phyloP scores from a whole-genome alignment of 2,888 invertebrate genomes.

The Phortica okadai region DNA sequence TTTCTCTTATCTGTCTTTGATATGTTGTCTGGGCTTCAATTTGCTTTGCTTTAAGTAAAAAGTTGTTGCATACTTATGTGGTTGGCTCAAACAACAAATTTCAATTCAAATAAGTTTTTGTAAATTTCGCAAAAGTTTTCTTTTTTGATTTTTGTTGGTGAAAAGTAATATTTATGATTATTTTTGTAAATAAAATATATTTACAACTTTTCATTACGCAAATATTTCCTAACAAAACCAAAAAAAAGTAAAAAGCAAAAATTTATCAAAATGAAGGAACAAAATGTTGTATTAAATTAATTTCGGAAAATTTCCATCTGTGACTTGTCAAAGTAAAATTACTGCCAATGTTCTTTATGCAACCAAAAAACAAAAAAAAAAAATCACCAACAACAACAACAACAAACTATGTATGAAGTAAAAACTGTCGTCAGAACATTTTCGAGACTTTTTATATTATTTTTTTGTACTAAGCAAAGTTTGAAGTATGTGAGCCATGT shows the following conservation, averaged over 20 bases:
- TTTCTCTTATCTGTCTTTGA: neutral
- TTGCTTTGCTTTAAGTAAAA: neutral
- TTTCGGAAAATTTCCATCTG: slow-evolving; percentile 63
- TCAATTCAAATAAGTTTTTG: neutral
- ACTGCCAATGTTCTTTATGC: neutral
- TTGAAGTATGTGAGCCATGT: neutral
- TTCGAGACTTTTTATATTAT: slow-evolving; percentile 14
- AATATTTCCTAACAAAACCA: neutral
- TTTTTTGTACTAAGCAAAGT: neutral
- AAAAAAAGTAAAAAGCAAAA: slow-evolving; percentile 2
- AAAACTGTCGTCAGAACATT: slow-evolving; percentile 20
- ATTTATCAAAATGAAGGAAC: slow-evolving; percentile 37
- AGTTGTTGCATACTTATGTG: slow-evolving; percentile 5
- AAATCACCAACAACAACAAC: slow-evolving; percentile 3
- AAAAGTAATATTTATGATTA: too few relatives aligned
- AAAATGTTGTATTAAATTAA: slow-evolving; percentile 64
- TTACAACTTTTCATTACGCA: too few relatives aligned
- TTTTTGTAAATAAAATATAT: too few relatives aligned
- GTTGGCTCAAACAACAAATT: too few relatives aligned
- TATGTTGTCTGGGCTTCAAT: neutral
- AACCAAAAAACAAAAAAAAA: slow-evolving; percentile 45
- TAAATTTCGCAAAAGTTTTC: neutral
- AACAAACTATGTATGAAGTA: slow-evolving; percentile 7
- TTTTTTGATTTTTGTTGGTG: too few relatives aligned
- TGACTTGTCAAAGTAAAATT: slow-evolving; percentile 32